These are phyloP conservation scores for Atrichornis clamosus DNA, from an alignment of 2,113 vertebrate genomes.

Conservation along the genomic window DNA sequence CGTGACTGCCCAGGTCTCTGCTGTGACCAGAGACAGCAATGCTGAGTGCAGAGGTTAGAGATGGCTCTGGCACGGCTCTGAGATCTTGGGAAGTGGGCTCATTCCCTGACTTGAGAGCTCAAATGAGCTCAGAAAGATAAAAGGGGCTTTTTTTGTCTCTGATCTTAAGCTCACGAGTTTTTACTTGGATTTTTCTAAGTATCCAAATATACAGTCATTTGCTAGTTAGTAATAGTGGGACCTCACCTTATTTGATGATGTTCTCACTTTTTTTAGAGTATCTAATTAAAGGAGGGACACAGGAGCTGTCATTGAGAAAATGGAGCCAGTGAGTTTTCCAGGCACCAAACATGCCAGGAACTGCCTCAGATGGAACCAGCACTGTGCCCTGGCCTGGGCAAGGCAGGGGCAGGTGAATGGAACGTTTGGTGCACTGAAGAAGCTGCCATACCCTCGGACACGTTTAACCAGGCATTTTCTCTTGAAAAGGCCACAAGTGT, in stretches of 20 bases:
- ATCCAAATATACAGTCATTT: slow-evolving; percentile 38
- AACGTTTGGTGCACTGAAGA: neutral
- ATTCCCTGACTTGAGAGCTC: neutral
- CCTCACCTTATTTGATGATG: slow-evolving; percentile 35
- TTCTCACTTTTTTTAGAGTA: slow-evolving; percentile 43
- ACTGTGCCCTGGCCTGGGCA: neutral
- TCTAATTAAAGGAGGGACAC: slow-evolving; percentile 48
- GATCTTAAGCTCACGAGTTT: neutral
- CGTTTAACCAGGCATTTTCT: neutral
- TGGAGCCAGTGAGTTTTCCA: slow-evolving; percentile 3
- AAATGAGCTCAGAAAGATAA: slow-evolving; percentile 8
- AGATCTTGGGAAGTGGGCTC: neutral
- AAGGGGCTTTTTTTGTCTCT: neutral
- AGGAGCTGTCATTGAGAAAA: neutral
- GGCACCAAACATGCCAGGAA: neutral
- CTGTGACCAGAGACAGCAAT: neutral
- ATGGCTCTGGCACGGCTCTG: neutral
- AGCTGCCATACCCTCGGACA: neutral
- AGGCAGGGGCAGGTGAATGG: neutral
- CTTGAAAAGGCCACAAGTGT: neutral
- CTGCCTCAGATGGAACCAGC: neutral
- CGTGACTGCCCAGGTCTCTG: neutral
- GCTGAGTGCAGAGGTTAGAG: neutral
- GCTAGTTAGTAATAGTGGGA: slow-evolving; percentile 40
- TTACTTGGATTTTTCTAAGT: neutral